Evolutionary conservation across 2,113 vertebrate species (phyloP), one percentile per base, ranked within the genome.

Genomic region (Coregonus clupeaformis): DNA sequence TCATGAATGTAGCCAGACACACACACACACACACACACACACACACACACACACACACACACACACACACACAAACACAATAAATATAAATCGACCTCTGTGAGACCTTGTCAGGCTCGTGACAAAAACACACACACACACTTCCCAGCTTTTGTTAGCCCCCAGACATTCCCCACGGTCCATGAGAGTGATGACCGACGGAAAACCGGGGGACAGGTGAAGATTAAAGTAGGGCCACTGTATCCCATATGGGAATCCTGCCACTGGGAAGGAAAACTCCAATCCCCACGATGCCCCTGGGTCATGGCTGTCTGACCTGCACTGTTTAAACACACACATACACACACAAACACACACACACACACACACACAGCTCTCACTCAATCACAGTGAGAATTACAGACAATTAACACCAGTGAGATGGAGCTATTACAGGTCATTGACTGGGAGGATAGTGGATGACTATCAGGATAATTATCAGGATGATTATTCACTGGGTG

Each of bases 111-210:
- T 25, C 60, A 63, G 60, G 25, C 60, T 63, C 9, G 25, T 63
- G 60, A 63, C 60, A 25, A 11, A 63, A 63, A 63, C 57, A 24
- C 60, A 63, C n/a, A 63, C 7, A 25, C 24, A 63, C 60, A 27
- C 9, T 63, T 22, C n/a, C n/a, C 22, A 63, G 60, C 60, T 63
- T 63, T 63, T 63, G 60, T 63, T 63, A 63, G 60, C 24, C 11
- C 60, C 12, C 11, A 27, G 60, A 14, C 60, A 27, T 63, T 63
- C 60, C 60, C 14, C 9, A 24, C 60, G 13, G 60, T 42, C 36
- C 36, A 63, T 25, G 5, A 25, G 25, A 13, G 60, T 25, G 25
- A 63, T 5, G 60, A 63, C 60, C 11, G 24, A 63, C 25, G 7
- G 3, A 63, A 63, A 63, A 27, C 27, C 27, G 27, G 27, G 27